Conservation (phyloP, 2,888 invertebrate species). For the Papilio protenor region DNA sequence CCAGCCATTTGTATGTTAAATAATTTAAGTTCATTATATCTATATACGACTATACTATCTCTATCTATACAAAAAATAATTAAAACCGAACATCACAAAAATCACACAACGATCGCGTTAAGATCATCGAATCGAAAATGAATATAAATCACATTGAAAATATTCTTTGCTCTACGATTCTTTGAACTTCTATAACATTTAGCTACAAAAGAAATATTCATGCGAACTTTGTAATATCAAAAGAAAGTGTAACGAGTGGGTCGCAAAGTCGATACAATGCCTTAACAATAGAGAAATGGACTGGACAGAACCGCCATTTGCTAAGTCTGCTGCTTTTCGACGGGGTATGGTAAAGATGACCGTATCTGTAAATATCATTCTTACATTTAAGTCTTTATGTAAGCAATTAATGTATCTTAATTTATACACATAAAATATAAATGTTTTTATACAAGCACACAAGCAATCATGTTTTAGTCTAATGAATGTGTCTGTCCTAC, state of each 20-base stretch:
- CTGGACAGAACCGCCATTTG: neutral
- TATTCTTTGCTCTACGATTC: neutral
- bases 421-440: no score
- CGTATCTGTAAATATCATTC: no score
- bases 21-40: no score
- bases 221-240: constrained; percentile 29
- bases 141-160: neutral
- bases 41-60: no score
- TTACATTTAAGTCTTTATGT: no score
- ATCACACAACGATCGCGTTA: neutral
- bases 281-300: neutral
- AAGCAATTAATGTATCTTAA: no score
- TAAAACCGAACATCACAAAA: neutral
- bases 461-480: no score
- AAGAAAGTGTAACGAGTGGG: constrained; percentile 17
- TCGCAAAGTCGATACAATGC: neutral
- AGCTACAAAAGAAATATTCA: constrained; percentile 28
- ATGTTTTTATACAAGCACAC: no score
- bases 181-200: constrained; percentile 19
- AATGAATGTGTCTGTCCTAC: no score
- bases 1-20: no score
- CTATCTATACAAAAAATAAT: neutral
- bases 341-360: no score
- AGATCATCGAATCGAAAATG: neutral
- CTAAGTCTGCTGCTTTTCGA: neutral